A percentile compares a stretch with the other conserved stretches of the same genome.
These are phyloP conservation scores for Aphaenogaster ashmeadi DNA, from an alignment of 1,140 invertebrate genomes.

Conservation along the genomic window DNA sequence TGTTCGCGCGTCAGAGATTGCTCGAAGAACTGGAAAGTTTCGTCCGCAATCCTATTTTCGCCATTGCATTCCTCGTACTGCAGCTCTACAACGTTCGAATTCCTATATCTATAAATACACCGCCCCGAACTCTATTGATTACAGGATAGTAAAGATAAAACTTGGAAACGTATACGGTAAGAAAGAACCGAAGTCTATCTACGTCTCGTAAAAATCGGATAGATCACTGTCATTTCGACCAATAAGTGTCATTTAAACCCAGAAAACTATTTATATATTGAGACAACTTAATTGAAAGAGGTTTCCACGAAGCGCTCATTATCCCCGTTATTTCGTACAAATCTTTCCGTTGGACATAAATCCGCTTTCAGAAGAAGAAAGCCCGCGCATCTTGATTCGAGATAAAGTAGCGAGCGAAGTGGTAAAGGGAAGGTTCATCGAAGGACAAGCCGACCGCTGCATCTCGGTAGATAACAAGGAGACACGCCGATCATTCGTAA, in stretches of 20 bases:
- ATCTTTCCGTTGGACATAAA: constrained; percentile 11
- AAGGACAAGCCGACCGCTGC: constrained; percentile 61
- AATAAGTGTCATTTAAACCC: neutral
- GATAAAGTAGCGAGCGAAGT: neutral
- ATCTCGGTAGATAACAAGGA: constrained; percentile 73
- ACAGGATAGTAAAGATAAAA: neutral
- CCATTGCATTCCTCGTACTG: neutral
- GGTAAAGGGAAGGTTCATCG: constrained; percentile 35
- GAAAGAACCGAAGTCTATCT: neutral
- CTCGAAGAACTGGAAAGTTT: constrained; percentile 41
- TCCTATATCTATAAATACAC: constrained; percentile 9
- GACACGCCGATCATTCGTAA: constrained; percentile 74
- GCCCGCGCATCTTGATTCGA: neutral
- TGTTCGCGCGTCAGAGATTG: constrained; percentile 24
- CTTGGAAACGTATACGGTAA: neutral
- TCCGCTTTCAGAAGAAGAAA: constrained; percentile 18
- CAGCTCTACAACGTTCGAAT: constrained; percentile 24
- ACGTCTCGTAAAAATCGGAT: neutral
- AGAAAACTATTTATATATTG: neutral
- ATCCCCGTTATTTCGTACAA: constrained; percentile 17
- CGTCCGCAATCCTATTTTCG: constrained; percentile 35
- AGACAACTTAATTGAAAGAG: neutral
- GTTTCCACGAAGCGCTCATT: neutral
- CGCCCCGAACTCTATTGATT: neutral
- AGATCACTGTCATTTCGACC: neutral